A percentile compares a stretch with the other conserved stretches of the same genome.
Conservation (phyloP, 2,113 vertebrate species). For the Lynx canadensis region DNA sequence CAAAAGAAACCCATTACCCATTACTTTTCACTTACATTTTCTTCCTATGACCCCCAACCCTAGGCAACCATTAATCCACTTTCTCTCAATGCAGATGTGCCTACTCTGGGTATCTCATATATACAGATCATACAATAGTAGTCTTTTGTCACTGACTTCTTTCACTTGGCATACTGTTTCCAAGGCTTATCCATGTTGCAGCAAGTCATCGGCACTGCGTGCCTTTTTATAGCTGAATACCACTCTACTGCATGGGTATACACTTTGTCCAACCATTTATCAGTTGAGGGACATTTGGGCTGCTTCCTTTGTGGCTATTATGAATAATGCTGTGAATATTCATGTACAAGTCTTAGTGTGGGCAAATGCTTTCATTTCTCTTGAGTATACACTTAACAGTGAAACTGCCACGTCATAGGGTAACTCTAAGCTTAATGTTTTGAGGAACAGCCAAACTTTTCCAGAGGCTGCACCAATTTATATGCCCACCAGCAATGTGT, state of each 20-base stretch:
- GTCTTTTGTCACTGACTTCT: neutral
- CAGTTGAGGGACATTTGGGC: neutral
- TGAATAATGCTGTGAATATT: neutral
- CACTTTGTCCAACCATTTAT: neutral
- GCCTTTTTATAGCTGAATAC: neutral
- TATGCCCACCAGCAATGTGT: neutral
- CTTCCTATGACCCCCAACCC: neutral
- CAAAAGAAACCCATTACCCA: neutral
- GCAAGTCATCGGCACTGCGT: neutral
- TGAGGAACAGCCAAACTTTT: neutral
- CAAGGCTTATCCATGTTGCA: neutral
- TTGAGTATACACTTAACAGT: neutral
- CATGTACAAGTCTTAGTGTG: neutral
- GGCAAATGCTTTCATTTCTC: neutral
- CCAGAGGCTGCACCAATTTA: neutral
- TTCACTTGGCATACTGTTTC: neutral
- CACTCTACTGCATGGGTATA: neutral
- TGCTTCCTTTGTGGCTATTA: neutral
- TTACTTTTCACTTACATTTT: neutral
- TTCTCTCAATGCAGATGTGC: neutral
- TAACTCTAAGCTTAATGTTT: neutral
- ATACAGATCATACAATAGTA: neutral
- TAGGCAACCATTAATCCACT: neutral
- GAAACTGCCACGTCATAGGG: neutral
- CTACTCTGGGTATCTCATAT: neutral